Evolutionary conservation across 2,888 invertebrate species (phyloP).

Genomic region (Ischnura elegans): DNA sequence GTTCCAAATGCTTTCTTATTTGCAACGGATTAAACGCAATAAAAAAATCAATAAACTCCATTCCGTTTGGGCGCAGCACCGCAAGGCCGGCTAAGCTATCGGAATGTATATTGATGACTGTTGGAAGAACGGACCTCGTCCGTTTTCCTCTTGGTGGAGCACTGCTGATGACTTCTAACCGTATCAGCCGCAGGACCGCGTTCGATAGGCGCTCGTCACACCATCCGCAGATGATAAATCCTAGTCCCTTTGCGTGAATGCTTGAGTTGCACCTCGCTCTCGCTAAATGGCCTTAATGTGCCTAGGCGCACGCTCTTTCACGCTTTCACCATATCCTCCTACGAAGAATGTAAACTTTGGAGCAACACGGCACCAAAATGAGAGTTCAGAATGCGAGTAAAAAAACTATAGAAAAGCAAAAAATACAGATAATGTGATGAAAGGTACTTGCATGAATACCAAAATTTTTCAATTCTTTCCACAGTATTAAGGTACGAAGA

Average conservation of each 20-base stretch:
- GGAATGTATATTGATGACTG: constrained; percentile 56
- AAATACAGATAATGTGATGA: too few relatives aligned
- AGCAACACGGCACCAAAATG: too few relatives aligned
- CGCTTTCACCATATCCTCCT: not conserved
- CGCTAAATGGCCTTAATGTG: constrained; percentile 6
- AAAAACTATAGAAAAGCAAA: too few relatives aligned
- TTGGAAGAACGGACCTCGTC: constrained; percentile 15
- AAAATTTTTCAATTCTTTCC: too few relatives aligned
- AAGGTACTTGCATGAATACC: too few relatives aligned
- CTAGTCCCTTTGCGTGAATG: constrained; percentile 45
- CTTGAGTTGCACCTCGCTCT: constrained; percentile 20
- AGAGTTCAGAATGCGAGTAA: too few relatives aligned
- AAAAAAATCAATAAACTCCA: constrained; percentile 44
- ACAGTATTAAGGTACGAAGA: too few relatives aligned
- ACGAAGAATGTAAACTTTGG: too few relatives aligned
- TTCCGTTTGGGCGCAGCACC: constrained; percentile 33
- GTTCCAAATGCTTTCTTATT: constrained; percentile 52
- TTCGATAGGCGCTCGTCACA: not conserved
- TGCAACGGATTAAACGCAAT: constrained; percentile 55
- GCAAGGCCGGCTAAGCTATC: not conserved
- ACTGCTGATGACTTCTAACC: constrained; percentile 25
- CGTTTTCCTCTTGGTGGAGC: not conserved
- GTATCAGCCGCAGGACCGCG: not conserved
- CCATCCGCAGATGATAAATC: constrained; percentile 46
- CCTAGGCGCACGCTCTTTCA: not conserved